Conservation (phyloP, 2,888 invertebrate genomes). For the Euphydryas editha region DNA sequence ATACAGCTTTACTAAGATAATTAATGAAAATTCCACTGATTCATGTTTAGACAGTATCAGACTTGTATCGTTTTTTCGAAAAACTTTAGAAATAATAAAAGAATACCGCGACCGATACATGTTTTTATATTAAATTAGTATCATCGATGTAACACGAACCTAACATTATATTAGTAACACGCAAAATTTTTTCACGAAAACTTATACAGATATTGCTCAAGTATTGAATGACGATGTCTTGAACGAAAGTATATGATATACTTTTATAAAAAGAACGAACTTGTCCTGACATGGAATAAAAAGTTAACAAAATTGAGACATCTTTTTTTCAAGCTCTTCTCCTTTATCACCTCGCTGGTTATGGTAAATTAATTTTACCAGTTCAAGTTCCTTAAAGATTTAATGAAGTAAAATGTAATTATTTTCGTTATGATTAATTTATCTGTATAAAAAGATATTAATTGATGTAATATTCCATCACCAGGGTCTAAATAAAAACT, state of each 20-base stretch:
- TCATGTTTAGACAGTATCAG: neutral
- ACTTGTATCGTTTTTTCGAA: neutral
- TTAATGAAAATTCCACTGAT: no score
- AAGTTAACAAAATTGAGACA: no score
- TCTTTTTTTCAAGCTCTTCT: neutral
- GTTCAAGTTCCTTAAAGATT: no score
- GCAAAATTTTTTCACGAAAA: neutral
- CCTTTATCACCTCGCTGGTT: neutral
- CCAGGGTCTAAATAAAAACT: no score
- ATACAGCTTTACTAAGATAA: no score
- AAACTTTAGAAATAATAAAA: neutral
- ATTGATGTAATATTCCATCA: no score
- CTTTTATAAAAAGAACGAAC: neutral
- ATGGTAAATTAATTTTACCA: neutral
- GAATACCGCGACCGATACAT: neutral
- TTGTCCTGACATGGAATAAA: neutral
- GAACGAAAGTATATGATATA: neutral
- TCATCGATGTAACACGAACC: neutral
- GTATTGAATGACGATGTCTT: conserved; percentile 5
- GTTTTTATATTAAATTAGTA: conserved; percentile 10
- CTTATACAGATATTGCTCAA: neutral
- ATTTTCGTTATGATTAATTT: no score
- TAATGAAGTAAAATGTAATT: no score
- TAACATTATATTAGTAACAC: neutral
- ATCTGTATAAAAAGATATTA: no score